A percentile compares a stretch with the other conserved stretches of the same genome.
phyloP scores from a whole-genome alignment of 2,113 vertebrate species.

The Microtus richardsoni region DNA sequence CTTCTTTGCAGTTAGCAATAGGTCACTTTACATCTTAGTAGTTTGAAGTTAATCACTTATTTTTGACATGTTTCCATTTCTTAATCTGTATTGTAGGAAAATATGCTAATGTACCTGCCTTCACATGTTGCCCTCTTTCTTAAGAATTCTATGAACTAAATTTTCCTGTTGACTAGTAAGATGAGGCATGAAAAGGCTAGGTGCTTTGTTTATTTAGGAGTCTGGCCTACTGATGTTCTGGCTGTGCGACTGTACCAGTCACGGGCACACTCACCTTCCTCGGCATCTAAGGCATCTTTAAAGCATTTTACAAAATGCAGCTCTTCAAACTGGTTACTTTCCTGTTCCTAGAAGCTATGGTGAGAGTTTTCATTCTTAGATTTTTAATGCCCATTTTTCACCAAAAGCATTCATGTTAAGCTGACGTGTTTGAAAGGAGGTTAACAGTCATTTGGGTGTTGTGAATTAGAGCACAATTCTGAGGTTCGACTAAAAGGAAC shows the following conservation, averaged over 20 bases:
- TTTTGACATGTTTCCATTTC: constrained; percentile 44
- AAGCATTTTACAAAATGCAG: constrained; percentile 7
- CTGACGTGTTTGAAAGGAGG: not conserved
- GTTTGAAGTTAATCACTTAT: constrained; percentile 49
- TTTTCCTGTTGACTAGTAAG: not conserved
- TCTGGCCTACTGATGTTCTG: not conserved
- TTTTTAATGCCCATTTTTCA: constrained; percentile 37
- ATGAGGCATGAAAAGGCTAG: not conserved
- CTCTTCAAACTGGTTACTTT: constrained; percentile 12
- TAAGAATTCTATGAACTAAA: constrained; percentile 6
- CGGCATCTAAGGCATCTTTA: constrained; percentile 16
- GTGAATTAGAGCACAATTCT: constrained; percentile 45
- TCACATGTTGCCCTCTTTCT: not conserved
- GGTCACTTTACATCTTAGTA: constrained; percentile 10
- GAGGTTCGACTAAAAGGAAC: not conserved
- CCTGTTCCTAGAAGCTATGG: not conserved
- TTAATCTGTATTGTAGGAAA: constrained; percentile 57
- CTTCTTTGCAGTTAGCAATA: constrained; percentile 34
- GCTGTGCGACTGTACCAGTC: not conserved
- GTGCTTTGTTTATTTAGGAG: constrained; percentile 20
- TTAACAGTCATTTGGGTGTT: constrained; percentile 39
- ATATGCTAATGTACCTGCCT: constrained; percentile 37
- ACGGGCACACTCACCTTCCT: not conserved
- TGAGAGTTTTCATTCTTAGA: constrained; percentile 3
- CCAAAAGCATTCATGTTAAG: not conserved